Base-by-base conservation (phyloP, 2,888 invertebrate species). In the Sialis lutaria region DNA sequence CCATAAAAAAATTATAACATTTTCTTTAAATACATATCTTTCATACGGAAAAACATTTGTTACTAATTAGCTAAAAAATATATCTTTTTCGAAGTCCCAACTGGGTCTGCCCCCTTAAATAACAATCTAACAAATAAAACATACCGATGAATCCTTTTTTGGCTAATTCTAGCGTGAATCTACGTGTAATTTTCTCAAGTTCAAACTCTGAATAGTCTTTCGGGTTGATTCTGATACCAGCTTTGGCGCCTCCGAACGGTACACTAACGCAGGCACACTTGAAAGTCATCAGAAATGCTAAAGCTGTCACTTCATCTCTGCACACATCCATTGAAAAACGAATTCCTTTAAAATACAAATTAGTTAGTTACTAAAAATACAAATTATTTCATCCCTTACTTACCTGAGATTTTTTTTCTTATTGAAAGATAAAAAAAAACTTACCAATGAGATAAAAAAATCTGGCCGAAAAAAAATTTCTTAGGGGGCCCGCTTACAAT, bases 211-310 rank as follows among this genome's bases (percentile, higher is more conserved):
- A 84, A 66, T 93, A 98, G 45, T 77, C 75, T 61, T 85, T 84
- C 13, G 96, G 96, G 67, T 97, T 87, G 58, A 98, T 95, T 65
- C 86, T 86, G 55, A 98, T 81, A 8, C 97, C 98, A 40, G 96
- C 95, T 64, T 92, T 92, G 47, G 85, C 93, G 33, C 97, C 97
- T 33, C 97, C 97, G 68, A 96, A 98, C 0, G 98, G 97, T 1
- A 97, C 92, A 64, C 95, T 95, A 1, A 98, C 97, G 63, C 93
- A 93, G 12, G 98, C 93, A 70, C 95, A 97, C 69, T 98, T 98
- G 74, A 93, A 97, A 5, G 97, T 96, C 97, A 98, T 98, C 63
- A 98, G 68, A 44, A 95, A 90, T 2, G 95, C 85, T 58, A 98
- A 67, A 44, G 96, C 97, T 64, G 91, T 95, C 1, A 98, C 95